A percentile compares a stretch with the other conserved stretches of the same genome.
phyloP scores from a whole-genome alignment of 2,113 vertebrate genomes.

The human (Homo sapiens) region GRCh38 chr19:49421001-49421500 shows the following conservation, averaged over 20 bases:
- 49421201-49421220: rapidly evolving
- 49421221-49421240: conserved; percentile 12
- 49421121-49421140: neutral
- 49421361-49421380: neutral
- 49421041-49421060: neutral
- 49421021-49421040: neutral
- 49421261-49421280: rapidly evolving
- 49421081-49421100: neutral
- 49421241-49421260: neutral
- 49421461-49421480: neutral
- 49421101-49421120: neutral
- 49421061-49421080: neutral
- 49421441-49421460: neutral
- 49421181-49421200: neutral
- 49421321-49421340: neutral
- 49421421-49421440: neutral
- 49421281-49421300: rapidly evolving
- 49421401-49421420: neutral
- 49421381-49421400: neutral
- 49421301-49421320: neutral
- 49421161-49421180: rapidly evolving
- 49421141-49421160: neutral
- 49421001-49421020: neutral
- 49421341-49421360: neutral
- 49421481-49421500: neutral